phyloP scores from a whole-genome alignment of 2,797 vertebrate genomes.

The Caiman crocodilus region DNA sequence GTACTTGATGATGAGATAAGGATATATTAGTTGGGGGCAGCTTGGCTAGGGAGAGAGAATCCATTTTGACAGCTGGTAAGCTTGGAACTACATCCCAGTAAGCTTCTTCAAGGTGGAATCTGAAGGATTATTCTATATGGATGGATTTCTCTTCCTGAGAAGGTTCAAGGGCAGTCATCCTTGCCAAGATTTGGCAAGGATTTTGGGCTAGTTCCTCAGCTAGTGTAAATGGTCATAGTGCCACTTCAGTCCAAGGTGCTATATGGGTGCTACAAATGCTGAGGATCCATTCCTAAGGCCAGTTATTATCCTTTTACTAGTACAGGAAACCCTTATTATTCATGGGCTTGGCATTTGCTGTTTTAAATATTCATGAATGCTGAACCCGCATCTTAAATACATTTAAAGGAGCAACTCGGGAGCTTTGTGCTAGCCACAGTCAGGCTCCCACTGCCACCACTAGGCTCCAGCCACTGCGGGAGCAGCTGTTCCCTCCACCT shows the following conservation, averaged over 20 bases:
- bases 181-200: not conserved
- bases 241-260: accelerated
- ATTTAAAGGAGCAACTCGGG: too few relatives aligned
- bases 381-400: too few relatives aligned
- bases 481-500: too few relatives aligned
- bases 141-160: not conserved
- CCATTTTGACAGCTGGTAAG: not conserved
- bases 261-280: accelerated
- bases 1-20: not conserved
- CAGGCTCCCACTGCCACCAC: too few relatives aligned
- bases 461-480: too few relatives aligned
- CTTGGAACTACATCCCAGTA: too few relatives aligned
- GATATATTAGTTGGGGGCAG: not conserved
- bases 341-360: too few relatives aligned
- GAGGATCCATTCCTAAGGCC: not conserved
- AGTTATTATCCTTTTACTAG: too few relatives aligned
- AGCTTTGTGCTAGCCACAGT: too few relatives aligned
- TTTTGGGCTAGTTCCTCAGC: not conserved
- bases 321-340: too few relatives aligned
- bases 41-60: not conserved
- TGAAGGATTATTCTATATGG: accelerated
- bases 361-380: too few relatives aligned
- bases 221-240: accelerated
- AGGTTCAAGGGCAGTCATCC: not conserved
- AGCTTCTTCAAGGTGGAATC: not conserved